Base-by-base conservation (phyloP, 2,797 vertebrate genomes). In the Cynopterus sphinx region DNA sequence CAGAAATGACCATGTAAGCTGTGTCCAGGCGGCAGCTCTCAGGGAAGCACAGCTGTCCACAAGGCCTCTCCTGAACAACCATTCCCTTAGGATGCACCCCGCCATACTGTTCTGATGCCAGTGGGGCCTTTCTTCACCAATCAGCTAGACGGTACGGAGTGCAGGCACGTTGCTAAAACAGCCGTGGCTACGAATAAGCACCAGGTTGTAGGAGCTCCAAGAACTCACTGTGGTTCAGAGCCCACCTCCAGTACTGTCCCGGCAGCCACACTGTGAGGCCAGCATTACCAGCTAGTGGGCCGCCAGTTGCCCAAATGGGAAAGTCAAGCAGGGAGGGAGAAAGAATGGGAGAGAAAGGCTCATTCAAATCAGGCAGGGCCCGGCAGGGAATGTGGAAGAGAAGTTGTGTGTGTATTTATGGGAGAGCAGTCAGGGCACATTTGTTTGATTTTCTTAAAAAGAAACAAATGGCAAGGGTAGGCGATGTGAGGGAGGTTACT, bases 41-140 rank as follows among this genome's bases (percentile, higher is more conserved):
- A 71, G 53, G 22, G 36, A 81, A 8, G 75, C 55, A 9, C 0
- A 0, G 19, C 0, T 9, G 67, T 43, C 55, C 41, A 17, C 1
- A 19, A 24, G 41, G 67, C 24, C 65, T 49, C 51, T 36, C 8
- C 9, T 7, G 9, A 16, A 13, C 5, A 36, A 11, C 0, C 0
- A 1, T 1, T 24, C 77, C 81, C 43, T 11, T 2, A 9, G 46
- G 67, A 51, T 1, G 5, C 13, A 39, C 15, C 28, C 7, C 1
- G 0, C 26, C 67, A 26, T 1, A 17, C 61, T 22, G 43, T 9
- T 0, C 53, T 57, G 13, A 63, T 19, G 28, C 41, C 21, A 33
- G 24, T 28, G 15, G 31, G 49, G 33, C 33, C 57, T 22, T 68
- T 12, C 43, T 75, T 65, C 49, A 31, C 81, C 57, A 19, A 2